Conservation (phyloP, 2,113 vertebrate genomes). For the Pycnonotus jocosus region DNA sequence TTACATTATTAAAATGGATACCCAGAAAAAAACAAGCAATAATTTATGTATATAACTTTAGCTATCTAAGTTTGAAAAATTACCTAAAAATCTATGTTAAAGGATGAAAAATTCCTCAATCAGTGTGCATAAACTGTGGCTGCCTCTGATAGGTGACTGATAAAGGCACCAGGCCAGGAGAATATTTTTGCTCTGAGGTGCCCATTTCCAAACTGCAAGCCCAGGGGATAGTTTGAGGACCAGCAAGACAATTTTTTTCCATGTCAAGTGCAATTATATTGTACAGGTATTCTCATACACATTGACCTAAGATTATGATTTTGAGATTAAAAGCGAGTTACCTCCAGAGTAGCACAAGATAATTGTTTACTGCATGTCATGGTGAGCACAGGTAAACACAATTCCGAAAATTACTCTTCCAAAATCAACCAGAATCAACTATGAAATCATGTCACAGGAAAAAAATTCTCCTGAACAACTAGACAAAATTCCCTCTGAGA, state of each 20-base stretch:
- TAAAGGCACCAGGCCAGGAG: not conserved
- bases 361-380: not conserved
- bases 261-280: not conserved
- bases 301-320: not conserved
- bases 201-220: not conserved
- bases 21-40: not conserved
- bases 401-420: not conserved
- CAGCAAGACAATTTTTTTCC: not conserved
- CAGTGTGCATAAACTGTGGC: not conserved
- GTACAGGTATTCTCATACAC: not conserved
- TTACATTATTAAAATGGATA: not conserved
- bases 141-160: not conserved
- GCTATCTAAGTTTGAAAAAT: not conserved
- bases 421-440: not conserved
- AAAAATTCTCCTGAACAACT: not conserved
- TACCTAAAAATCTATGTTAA: not conserved
- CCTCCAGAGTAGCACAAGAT: not conserved
- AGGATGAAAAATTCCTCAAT: not conserved
- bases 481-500: constrained; percentile 10
- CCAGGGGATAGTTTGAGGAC: not conserved
- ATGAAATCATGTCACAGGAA: not conserved
- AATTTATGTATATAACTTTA: not conserved
- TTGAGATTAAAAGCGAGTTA: not conserved
- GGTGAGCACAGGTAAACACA: not conserved
- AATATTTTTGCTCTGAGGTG: not conserved